A percentile compares a stretch with the other conserved stretches of the same genome.
Conservation (phyloP, 2,888 invertebrate genomes). For the Schrankia costaestrigalis region DNA sequence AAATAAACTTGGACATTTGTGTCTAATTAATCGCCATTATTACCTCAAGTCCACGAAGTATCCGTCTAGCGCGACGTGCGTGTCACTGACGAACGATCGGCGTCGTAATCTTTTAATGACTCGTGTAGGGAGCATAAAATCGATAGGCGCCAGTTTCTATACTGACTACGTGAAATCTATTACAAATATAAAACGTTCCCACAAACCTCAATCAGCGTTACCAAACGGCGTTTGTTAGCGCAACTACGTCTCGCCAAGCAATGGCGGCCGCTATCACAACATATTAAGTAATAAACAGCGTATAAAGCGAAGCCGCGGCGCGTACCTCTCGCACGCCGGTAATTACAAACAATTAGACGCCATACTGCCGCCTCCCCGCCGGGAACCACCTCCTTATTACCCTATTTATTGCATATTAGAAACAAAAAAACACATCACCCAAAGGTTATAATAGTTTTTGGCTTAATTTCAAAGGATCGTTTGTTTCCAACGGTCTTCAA, state of each 20-base stretch:
- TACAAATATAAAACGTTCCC: slow-evolving; percentile 33
- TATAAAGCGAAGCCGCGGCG: slow-evolving; percentile 52
- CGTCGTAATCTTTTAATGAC: slow-evolving; percentile 26
- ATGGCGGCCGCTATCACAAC: slow-evolving; percentile 50
- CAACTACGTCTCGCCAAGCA: slow-evolving; percentile 26
- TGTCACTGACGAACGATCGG: too few species aligned
- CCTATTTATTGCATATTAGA: slow-evolving; percentile 72
- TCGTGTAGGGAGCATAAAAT: slow-evolving; percentile 22
- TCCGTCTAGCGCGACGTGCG: too few species aligned
- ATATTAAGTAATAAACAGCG: slow-evolving; percentile 76
- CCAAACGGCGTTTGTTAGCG: slow-evolving; percentile 23
- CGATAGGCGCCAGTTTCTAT: slow-evolving; percentile 23
- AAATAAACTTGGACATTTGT: too few species aligned
- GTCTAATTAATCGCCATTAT: too few species aligned
- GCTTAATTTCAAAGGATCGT: slow-evolving; percentile 31
- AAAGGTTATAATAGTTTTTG: slow-evolving; percentile 46
- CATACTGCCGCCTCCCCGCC: slow-evolving; percentile 48
- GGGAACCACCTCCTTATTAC: slow-evolving; percentile 46
- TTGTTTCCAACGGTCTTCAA: slow-evolving; percentile 14
- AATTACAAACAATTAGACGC: slow-evolving; percentile 73
- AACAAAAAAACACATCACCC: slow-evolving; percentile 53
- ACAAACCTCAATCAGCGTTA: slow-evolving; percentile 43
- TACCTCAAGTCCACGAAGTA: background rate
- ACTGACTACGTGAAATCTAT: slow-evolving; percentile 10
- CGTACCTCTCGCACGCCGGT: slow-evolving; percentile 45